These are phyloP conservation scores for Spea hammondii DNA, from an alignment of 2,797 vertebrate genomes.

Conservation along the genomic window DNA sequence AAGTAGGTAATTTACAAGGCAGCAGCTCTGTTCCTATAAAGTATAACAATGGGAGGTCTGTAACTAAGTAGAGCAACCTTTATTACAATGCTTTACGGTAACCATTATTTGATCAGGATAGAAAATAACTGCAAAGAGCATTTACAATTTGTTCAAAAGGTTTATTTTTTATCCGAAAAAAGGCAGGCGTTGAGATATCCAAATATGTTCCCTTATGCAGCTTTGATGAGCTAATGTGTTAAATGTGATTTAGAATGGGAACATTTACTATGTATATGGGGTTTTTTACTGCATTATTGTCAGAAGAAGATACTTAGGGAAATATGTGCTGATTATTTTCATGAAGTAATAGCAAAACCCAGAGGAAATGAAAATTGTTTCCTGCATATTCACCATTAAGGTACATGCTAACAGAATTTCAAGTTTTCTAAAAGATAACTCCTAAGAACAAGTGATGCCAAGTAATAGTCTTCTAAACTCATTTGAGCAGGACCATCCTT, in stretches of 20 bases:
- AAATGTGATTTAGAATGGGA: conserved; percentile 1
- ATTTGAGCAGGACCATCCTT: no score
- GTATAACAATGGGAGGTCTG: not conserved
- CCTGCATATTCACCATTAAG: conserved; percentile 3
- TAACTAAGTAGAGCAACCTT: not conserved
- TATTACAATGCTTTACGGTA: not conserved
- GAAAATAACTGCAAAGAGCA: not conserved
- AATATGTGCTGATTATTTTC: not conserved
- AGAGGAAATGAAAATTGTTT: not conserved
- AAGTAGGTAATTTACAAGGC: not conserved
- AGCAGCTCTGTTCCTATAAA: not conserved
- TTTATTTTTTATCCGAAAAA: not conserved
- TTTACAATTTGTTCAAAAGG: not conserved
- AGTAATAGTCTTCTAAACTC: not conserved
- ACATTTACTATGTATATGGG: not conserved
- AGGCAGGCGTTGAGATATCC: not conserved
- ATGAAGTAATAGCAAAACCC: not conserved
- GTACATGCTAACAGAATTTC: not conserved
- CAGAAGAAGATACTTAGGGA: not conserved
- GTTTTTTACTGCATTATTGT: not conserved
- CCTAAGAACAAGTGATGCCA: not conserved
- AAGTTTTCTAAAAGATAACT: not conserved
- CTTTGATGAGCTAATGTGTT: not conserved
- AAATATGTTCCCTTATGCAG: not conserved
- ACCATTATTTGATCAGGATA: not conserved